Evolutionary conservation across 2,888 invertebrate genomes (phyloP).

Genomic region (Arge pagana): DNA sequence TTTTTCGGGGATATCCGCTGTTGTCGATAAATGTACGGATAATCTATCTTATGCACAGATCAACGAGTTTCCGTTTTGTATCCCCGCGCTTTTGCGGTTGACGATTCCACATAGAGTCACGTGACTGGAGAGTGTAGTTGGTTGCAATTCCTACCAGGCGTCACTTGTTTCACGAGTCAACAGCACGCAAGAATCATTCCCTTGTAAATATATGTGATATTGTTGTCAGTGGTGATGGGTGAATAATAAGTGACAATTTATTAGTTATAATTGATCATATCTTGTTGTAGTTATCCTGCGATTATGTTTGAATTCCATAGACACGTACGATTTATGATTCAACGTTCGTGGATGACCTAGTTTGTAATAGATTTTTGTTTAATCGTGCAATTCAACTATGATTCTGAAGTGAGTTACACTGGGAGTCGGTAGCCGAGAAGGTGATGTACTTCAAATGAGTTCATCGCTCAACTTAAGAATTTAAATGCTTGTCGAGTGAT

Average conservation of each 20-base stretch:
- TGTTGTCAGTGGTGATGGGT: slow-evolving; percentile 25
- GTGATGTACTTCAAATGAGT: slow-evolving; percentile 32
- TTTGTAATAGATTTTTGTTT: slow-evolving; percentile 38
- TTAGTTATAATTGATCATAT: slow-evolving; percentile 11
- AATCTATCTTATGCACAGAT: not conserved
- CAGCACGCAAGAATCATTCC: slow-evolving; percentile 21
- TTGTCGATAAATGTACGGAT: too few relatives aligned
- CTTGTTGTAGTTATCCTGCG: not conserved
- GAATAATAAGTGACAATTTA: slow-evolving; percentile 11
- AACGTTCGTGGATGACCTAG: slow-evolving; percentile 39
- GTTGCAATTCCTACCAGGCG: slow-evolving; percentile 11
- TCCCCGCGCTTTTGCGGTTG: slow-evolving; percentile 18
- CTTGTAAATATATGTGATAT: slow-evolving; percentile 29
- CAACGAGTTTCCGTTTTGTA: not conserved
- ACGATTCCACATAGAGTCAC: slow-evolving; percentile 17
- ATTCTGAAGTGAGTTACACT: slow-evolving; percentile 32
- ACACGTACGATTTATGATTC: slow-evolving; percentile 16
- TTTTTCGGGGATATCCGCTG: too few relatives aligned
- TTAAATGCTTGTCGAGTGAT: too few relatives aligned
- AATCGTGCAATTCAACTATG: slow-evolving; percentile 29
- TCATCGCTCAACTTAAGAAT: slow-evolving; percentile 29
- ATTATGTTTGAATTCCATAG: slow-evolving; percentile 23
- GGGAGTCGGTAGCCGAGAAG: slow-evolving; percentile 35
- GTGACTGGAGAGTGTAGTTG: slow-evolving; percentile 4
- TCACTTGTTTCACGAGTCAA: slow-evolving; percentile 17